Percentiles rank a stretch among this genome's conserved stretches.
These are phyloP conservation scores for Heterohyrax brucei DNA, from an alignment of 2,797 vertebrate genomes.

Conservation along the genomic window DNA sequence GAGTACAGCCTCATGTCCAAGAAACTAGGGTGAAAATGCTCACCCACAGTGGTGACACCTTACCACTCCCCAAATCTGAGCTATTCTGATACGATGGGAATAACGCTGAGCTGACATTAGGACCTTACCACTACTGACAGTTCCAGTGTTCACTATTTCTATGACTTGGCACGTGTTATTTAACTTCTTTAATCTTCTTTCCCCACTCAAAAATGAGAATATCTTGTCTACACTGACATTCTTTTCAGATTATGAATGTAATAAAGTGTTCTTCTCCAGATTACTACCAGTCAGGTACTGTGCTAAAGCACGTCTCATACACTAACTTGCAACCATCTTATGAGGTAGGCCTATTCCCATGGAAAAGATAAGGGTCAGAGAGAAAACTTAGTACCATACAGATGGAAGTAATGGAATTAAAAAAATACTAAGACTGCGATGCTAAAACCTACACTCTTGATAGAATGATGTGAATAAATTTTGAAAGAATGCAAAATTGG, in stretches of 20 bases:
- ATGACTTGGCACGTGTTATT: conserved; percentile 12
- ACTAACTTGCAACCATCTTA: conserved; percentile 57
- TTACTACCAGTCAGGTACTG: background rate
- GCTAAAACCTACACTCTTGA: background rate
- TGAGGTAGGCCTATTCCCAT: background rate
- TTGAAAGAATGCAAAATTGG: conserved; percentile 5
- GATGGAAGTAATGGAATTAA: conserved; percentile 56
- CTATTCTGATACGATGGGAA: background rate
- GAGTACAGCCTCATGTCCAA: background rate
- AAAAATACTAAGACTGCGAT: background rate
- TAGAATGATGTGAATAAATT: conserved; percentile 29
- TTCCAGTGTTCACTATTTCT: conserved; percentile 19
- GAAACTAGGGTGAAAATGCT: background rate
- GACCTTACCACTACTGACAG: background rate
- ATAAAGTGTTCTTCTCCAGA: background rate
- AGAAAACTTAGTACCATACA: conserved; percentile 52
- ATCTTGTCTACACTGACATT: background rate
- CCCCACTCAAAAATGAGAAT: conserved; percentile 29
- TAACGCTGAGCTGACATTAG: background rate
- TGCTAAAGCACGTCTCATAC: conserved; percentile 20
- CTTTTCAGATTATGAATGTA: conserved; percentile 20
- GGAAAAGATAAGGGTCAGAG: conserved; percentile 34
- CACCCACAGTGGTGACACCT: background rate
- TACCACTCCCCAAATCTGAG: background rate
- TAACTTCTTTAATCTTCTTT: conserved; percentile 33